Conservation (phyloP, 2,113 vertebrate genomes). For the Chauna torquata region DNA sequence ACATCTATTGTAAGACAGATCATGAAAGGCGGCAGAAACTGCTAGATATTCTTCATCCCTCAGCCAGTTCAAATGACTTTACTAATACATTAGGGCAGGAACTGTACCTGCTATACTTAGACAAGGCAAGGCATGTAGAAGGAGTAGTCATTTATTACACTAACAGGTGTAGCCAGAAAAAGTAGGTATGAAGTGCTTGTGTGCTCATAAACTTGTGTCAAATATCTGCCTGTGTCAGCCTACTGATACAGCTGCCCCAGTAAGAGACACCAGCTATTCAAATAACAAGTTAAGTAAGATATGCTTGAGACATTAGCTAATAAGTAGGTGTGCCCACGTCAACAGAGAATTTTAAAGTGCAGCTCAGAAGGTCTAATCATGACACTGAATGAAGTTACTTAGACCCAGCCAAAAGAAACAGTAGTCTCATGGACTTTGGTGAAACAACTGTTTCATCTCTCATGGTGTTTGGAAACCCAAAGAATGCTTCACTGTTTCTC, state of each 20-base stretch:
- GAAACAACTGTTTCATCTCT: not conserved
- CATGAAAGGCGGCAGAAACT: not conserved
- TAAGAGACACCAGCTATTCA: not conserved
- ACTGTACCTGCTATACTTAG: not conserved
- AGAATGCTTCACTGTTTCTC: not conserved
- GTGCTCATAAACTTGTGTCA: not conserved
- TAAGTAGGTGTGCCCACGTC: not conserved
- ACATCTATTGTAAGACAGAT: not conserved
- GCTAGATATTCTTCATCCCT: not conserved
- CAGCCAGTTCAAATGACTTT: not conserved
- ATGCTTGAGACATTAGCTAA: not conserved
- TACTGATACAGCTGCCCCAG: fast-evolving
- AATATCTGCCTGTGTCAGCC: not conserved
- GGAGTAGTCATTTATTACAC: not conserved
- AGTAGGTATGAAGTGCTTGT: not conserved
- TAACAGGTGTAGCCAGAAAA: not conserved
- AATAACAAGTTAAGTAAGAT: not conserved
- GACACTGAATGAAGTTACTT: not conserved
- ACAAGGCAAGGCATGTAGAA: not conserved
- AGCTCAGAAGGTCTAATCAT: not conserved
- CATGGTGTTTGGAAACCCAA: not conserved
- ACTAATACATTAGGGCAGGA: not conserved
- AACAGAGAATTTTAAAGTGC: not conserved
- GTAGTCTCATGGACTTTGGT: not conserved
- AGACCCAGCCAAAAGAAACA: not conserved